Evolutionary conservation across 2,888 invertebrate genomes (phyloP).

Genomic region (Mechanitis mazaeus): DNA sequence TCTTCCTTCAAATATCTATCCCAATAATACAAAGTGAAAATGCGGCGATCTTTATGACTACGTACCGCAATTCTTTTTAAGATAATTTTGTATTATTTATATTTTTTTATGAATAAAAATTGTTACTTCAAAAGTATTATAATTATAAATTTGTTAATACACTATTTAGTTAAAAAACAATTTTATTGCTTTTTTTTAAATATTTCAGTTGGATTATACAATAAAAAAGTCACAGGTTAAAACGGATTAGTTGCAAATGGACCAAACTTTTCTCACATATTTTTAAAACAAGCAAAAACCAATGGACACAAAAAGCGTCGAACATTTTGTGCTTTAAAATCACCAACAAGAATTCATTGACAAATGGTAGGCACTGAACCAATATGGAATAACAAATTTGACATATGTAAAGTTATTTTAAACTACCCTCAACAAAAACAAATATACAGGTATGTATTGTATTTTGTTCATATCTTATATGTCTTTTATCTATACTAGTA

Average conservation of each 20-base stretch:
- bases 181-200: too few species aligned
- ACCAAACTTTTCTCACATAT: background rate
- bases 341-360: background rate
- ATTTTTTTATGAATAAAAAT: too few species aligned
- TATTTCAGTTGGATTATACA: too few species aligned
- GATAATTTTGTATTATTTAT: too few species aligned
- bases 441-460: background rate
- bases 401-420: background rate
- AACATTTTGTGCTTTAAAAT: background rate
- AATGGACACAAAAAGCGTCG: constrained; percentile 1
- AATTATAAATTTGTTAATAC: too few species aligned
- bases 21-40: too few species aligned
- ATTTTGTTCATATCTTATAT: background rate
- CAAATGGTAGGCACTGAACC: background rate
- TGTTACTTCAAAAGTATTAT: too few species aligned
- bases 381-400: background rate
- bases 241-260: background rate
- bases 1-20: too few species aligned
- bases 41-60: too few species aligned
- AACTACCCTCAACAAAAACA: background rate
- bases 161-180: too few species aligned
- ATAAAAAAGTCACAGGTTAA: background rate
- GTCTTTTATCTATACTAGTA: too few species aligned
- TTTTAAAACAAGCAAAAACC: background rate
- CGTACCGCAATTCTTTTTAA: too few species aligned